Conservation (phyloP, 2,113 vertebrate genomes). For the Ceuthmochares aereus region DNA sequence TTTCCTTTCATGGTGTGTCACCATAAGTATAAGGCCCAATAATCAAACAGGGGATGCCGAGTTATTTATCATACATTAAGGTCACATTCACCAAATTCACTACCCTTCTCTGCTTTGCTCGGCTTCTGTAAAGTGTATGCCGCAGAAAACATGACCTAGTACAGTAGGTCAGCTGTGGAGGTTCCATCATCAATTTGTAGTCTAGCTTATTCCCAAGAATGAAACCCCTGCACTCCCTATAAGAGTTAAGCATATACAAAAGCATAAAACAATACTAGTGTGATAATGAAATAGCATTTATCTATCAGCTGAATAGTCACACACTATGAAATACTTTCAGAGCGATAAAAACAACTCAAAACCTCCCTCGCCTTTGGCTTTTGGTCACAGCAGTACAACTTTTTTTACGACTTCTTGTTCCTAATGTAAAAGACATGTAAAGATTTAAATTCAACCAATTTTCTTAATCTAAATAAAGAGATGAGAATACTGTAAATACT, state of each 20-base stretch:
- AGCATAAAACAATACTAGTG: background rate
- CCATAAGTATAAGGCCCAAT: background rate
- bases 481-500: background rate
- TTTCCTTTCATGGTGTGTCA: background rate
- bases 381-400: background rate
- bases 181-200: constrained; percentile 18
- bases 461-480: background rate
- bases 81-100: background rate
- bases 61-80: background rate
- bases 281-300: background rate
- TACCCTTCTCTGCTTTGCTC: background rate
- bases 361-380: background rate
- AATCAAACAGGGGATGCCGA: background rate
- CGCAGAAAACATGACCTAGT: constrained; percentile 6
- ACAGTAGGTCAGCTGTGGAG: constrained; percentile 15
- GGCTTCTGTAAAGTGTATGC: background rate
- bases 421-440: background rate
- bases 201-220: constrained; percentile 25
- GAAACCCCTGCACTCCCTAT: background rate
- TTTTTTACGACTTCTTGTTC: background rate
- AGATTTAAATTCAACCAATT: background rate
- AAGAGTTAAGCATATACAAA: background rate
- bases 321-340: background rate
- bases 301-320: background rate
- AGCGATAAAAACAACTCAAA: background rate